Percentiles rank a stretch among this genome's conserved stretches.
Conservation (phyloP, 2,888 invertebrate species). For the Mimumesa dahlbomi region DNA sequence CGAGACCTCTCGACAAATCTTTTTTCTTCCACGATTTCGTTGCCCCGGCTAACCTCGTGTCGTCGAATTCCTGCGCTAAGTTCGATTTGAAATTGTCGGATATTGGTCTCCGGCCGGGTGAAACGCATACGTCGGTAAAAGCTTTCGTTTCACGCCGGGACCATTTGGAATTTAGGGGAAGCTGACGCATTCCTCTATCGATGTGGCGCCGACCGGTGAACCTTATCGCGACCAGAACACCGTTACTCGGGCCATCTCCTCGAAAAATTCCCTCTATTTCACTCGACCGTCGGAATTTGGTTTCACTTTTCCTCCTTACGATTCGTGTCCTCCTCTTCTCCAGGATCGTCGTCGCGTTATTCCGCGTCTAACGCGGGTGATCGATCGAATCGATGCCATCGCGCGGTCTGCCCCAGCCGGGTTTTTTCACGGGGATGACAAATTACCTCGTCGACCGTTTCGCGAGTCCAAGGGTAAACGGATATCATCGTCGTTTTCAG, state of each 20-base stretch:
- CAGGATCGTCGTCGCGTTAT: neutral
- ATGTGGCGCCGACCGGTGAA: slow-evolving; percentile 60
- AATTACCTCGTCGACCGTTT: slow-evolving; percentile 22
- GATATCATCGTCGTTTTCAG: slow-evolving; percentile 21
- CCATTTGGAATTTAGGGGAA: slow-evolving; percentile 52
- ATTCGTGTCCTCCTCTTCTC: too few relatives aligned
- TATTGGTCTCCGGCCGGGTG: too few relatives aligned
- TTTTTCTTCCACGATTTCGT: too few relatives aligned
- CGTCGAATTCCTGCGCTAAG: too few relatives aligned
- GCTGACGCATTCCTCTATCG: slow-evolving; percentile 31
- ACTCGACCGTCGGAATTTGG: slow-evolving; percentile 3
- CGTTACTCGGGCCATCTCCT: slow-evolving; percentile 47
- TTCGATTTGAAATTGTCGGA: too few relatives aligned
- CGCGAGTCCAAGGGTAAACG: slow-evolving; percentile 15
- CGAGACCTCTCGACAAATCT: neutral
- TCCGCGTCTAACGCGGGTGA: too few relatives aligned
- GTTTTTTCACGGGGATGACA: neutral
- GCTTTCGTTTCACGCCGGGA: slow-evolving; percentile 1
- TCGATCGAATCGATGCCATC: too few relatives aligned
- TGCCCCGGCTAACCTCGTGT: too few relatives aligned
- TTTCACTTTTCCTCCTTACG: too few relatives aligned
- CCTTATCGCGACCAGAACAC: slow-evolving; percentile 56
- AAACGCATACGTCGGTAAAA: too few relatives aligned
- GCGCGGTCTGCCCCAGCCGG: too few relatives aligned
- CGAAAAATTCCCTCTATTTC: slow-evolving; percentile 23